Evolutionary conservation across 1,140 invertebrate genomes (phyloP).

Genomic region (Drosophila mayri): DNA sequence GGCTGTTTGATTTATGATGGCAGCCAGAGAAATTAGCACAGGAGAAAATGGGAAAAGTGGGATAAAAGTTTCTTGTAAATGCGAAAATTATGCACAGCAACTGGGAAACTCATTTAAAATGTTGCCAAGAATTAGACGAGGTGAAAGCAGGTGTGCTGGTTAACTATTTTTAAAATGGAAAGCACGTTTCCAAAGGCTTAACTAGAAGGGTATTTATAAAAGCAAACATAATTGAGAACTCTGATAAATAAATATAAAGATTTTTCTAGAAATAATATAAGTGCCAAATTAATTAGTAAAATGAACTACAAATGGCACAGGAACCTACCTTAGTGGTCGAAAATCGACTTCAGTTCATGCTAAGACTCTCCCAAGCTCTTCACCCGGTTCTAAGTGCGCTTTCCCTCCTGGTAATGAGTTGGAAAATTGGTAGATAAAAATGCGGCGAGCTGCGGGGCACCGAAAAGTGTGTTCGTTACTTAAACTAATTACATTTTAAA

Average conservation of each 20-base stretch:
- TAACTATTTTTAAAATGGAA: slow-evolving; percentile 3
- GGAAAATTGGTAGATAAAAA: slow-evolving; percentile 50
- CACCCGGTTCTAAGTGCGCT: not conserved
- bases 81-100: slow-evolving; percentile 73
- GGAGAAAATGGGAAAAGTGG: slow-evolving; percentile 23
- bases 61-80: slow-evolving; percentile 70
- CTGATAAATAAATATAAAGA: too few relatives aligned
- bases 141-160: slow-evolving; percentile 8
- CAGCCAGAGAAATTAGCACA: slow-evolving; percentile 70
- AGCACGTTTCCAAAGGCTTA: not conserved
- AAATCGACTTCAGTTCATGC: not conserved
- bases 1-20: slow-evolving; percentile 80
- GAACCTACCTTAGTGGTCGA: not conserved
- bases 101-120: slow-evolving; percentile 76
- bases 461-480: slow-evolving; percentile 80
- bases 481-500: slow-evolving; percentile 84
- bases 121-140: slow-evolving; percentile 36
- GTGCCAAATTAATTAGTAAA: not conserved
- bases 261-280: too few relatives aligned
- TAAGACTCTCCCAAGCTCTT: slow-evolving; percentile 6
- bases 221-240: not conserved
- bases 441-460: slow-evolving; percentile 39
- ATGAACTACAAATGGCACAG: not conserved
- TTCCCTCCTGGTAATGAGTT: slow-evolving; percentile 28
- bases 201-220: not conserved